Conservation (phyloP, 2,888 invertebrate species). For the Rotaria macrura region DNA sequence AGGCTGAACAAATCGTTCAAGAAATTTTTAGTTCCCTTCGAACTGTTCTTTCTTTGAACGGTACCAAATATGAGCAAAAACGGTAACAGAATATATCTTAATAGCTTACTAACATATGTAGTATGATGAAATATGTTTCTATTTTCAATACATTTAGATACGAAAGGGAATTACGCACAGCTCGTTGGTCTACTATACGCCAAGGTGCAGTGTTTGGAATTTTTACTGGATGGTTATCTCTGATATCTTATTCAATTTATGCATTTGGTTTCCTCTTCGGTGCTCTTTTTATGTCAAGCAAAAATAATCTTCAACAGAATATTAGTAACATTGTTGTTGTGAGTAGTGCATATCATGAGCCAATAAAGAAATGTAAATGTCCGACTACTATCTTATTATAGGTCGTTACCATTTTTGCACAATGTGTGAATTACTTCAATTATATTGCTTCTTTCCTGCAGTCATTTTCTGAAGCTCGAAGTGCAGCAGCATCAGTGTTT, state of each 20-base stretch:
- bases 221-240: background rate
- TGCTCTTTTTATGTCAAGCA: background rate
- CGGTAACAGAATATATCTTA: background rate
- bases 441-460: too few species aligned
- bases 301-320: fast-evolving
- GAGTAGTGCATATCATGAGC: background rate
- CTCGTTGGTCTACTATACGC: background rate
- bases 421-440: too few species aligned
- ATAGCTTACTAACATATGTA: too few species aligned
- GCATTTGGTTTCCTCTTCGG: background rate
- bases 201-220: background rate
- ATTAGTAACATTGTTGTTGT: background rate
- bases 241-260: background rate
- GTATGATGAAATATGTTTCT: too few species aligned
- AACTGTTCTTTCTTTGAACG: too few species aligned
- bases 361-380: too few species aligned
- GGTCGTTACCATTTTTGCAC: too few species aligned
- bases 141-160: background rate
- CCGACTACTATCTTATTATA: too few species aligned
- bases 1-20: constrained; percentile 26
- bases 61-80: constrained; percentile 13
- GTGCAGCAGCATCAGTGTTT: too few species aligned
- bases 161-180: background rate
- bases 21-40: too few species aligned
- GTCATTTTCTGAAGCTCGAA: too few species aligned